Conservation (phyloP, 2,888 invertebrate genomes). For the Spicauda simplicius region DNA sequence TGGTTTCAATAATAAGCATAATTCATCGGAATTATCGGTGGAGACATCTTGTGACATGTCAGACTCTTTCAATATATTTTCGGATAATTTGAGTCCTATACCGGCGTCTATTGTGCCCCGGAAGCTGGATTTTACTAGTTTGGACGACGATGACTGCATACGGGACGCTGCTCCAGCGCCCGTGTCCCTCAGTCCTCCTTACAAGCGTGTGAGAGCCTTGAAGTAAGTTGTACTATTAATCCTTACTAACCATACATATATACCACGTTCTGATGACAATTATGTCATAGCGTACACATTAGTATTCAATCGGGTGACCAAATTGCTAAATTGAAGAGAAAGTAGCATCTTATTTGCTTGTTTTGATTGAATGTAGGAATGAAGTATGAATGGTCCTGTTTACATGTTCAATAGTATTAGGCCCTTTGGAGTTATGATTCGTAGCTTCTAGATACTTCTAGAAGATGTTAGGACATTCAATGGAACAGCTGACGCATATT, state of each 20-base stretch:
- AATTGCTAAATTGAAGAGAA: neutral
- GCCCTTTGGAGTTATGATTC: neutral
- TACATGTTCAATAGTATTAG: neutral
- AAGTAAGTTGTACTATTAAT: constrained; percentile 63
- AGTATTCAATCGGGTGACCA: neutral
- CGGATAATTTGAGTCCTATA: constrained; percentile 85
- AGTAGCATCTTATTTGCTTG: neutral
- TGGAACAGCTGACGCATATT: too few species aligned
- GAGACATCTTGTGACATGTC: constrained; percentile 87
- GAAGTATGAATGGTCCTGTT: too few species aligned
- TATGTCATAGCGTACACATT: neutral
- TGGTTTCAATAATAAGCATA: constrained; percentile 64
- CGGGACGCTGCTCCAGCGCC: constrained; percentile 61
- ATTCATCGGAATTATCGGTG: constrained; percentile 83
- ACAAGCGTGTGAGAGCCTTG: constrained; percentile 85
- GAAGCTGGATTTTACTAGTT: constrained; percentile 83
- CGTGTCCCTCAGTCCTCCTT: constrained; percentile 79
- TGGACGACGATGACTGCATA: constrained; percentile 76
- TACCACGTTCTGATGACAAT: constrained; percentile 51
- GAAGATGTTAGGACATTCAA: too few species aligned
- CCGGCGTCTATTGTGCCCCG: constrained; percentile 82
- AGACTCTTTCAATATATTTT: constrained; percentile 85
- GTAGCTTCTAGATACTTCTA: too few species aligned
- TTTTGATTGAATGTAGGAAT: too few species aligned
- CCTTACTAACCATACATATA: constrained; percentile 44